Conservation (phyloP, 1,140 invertebrate species). For the Aphaenogaster rudis region DNA sequence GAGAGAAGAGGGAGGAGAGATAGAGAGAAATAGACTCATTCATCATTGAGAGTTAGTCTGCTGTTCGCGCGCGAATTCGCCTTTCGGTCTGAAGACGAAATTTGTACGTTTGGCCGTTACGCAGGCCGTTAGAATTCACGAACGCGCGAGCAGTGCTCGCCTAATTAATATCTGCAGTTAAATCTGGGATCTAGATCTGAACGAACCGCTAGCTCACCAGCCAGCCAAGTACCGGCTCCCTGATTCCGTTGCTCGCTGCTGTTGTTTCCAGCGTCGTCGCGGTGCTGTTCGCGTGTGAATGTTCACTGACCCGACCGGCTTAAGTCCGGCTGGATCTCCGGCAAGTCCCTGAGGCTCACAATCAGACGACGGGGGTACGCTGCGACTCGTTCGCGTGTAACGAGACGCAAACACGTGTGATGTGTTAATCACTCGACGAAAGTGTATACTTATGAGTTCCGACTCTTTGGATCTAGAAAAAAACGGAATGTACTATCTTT, state of each 20-base stretch:
- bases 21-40: not conserved
- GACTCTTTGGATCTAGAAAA: not conserved
- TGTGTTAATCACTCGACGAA: not conserved
- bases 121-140: slow-evolving; percentile 73
- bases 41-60: not conserved
- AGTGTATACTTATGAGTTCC: not conserved
- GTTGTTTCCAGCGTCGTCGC: slow-evolving; percentile 63
- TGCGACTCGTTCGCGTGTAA: slow-evolving; percentile 4
- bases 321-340: slow-evolving; percentile 55
- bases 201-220: slow-evolving; percentile 80
- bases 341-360: not conserved
- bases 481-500: no score
- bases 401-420: not conserved
- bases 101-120: slow-evolving; percentile 58
- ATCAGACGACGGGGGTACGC: not conserved
- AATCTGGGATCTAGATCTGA: slow-evolving; percentile 83
- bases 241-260: slow-evolving; percentile 80
- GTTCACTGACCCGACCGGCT: slow-evolving; percentile 77
- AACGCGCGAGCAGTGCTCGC: slow-evolving; percentile 62
- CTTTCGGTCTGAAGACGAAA: slow-evolving; percentile 39
- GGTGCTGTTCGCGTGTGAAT: slow-evolving; percentile 72
- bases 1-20: not conserved
- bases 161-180: slow-evolving; percentile 83
- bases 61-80: not conserved
- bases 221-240: slow-evolving; percentile 76